A percentile compares a stretch with the other conserved stretches of the same genome.
phyloP scores from a whole-genome alignment of 2,888 invertebrate genomes.

The Amphipyra tragopoginis region DNA sequence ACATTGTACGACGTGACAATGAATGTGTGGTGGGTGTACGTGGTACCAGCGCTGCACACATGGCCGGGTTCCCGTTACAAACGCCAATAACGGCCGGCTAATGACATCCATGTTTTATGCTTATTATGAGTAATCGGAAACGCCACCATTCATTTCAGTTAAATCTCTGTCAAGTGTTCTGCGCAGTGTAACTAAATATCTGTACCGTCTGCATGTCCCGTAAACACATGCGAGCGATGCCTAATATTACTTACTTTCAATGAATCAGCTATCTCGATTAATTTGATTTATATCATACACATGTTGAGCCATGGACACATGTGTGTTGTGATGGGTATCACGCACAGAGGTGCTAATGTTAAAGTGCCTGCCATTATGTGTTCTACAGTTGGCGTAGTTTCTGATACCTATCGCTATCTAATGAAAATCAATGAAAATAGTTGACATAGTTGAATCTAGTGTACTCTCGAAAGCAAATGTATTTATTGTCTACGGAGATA shows the following conservation, averaged over 20 bases:
- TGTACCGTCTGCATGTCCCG: not conserved
- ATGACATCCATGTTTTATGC: conserved; percentile 54
- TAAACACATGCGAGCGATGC: not conserved
- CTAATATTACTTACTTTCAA: not conserved
- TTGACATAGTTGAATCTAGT: no score
- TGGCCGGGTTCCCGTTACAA: conserved; percentile 66
- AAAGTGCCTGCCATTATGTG: conserved; percentile 3
- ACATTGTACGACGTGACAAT: not conserved
- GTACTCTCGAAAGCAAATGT: no score
- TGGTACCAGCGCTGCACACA: conserved; percentile 46
- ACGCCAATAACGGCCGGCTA: conserved; percentile 47
- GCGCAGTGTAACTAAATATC: conserved; percentile 41
- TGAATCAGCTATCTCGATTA: conserved; percentile 23
- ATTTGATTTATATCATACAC: conserved; percentile 11
- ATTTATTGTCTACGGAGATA: not conserved
- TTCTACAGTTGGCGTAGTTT: no score
- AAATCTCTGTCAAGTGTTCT: conserved; percentile 52
- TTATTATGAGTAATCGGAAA: conserved; percentile 53
- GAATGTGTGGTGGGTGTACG: conserved; percentile 2
- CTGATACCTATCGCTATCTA: no score
- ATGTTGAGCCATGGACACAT: conserved; percentile 4
- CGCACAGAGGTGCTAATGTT: not conserved
- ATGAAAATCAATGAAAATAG: no score
- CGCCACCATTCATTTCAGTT: conserved; percentile 47
- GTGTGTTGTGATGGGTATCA: not conserved